Evolutionary conservation across 2,113 vertebrate species (phyloP).

Genomic region (Ramphastos sulfuratus): DNA sequence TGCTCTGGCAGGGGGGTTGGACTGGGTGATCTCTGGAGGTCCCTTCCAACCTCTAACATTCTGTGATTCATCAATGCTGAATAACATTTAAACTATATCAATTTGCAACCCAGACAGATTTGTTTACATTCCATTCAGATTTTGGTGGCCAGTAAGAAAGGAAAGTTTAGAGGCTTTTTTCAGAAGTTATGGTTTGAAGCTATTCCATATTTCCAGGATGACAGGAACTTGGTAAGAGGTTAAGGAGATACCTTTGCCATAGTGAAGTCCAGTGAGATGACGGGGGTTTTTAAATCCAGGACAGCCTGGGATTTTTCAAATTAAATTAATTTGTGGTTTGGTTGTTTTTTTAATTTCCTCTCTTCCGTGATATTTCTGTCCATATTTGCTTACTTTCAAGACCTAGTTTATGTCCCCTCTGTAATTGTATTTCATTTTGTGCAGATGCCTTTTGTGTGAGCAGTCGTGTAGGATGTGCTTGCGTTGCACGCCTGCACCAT

Average conservation of each 20-base stretch:
- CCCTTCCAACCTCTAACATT: too few species aligned
- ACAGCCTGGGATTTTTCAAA: not conserved
- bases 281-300: not conserved
- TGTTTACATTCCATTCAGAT: not conserved
- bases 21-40: too few species aligned
- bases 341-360: not conserved
- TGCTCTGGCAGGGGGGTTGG: too few species aligned
- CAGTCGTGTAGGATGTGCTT: not conserved
- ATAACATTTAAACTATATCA: not conserved
- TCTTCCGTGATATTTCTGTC: not conserved
- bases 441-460: not conserved
- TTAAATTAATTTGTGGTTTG: not conserved
- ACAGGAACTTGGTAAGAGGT: fast-evolving
- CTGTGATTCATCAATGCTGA: not conserved
- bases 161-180: not conserved
- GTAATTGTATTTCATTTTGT: not conserved
- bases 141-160: not conserved
- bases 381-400: not conserved
- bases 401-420: not conserved
- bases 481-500: not conserved
- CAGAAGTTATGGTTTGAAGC: not conserved
- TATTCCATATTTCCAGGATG: not conserved
- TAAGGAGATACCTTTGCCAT: not conserved
- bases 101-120: not conserved
- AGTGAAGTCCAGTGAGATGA: not conserved